These are phyloP conservation scores for Syrrhaptes paradoxus DNA, from an alignment of 2,113 vertebrate genomes.

Conservation along the genomic window DNA sequence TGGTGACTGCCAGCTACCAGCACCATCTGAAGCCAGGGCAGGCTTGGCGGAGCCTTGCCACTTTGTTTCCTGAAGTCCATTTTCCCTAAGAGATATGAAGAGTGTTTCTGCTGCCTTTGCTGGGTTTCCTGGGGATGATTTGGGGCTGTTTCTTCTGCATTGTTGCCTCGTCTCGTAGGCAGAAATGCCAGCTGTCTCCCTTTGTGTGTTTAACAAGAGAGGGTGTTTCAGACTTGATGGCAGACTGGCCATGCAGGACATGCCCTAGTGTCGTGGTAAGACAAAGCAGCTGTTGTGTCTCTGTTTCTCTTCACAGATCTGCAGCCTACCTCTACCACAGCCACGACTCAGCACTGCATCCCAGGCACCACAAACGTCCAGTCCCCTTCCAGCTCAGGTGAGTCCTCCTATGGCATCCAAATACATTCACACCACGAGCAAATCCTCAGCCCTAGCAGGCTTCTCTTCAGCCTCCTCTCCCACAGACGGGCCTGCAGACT, in stretches of 20 bases:
- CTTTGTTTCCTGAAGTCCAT: background rate
- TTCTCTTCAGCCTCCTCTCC: background rate
- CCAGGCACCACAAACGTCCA: constrained; percentile 63
- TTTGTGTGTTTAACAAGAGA: background rate
- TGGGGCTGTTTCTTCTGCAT: background rate
- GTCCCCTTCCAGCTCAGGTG: constrained; percentile 70
- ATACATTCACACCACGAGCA: rapidly evolving
- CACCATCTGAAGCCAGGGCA: background rate
- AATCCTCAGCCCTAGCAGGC: no score
- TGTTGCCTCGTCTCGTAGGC: background rate
- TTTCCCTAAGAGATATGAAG: background rate
- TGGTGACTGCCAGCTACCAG: background rate
- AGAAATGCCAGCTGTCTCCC: background rate
- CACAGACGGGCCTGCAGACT: background rate
- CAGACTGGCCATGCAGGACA: background rate
- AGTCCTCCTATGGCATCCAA: background rate
- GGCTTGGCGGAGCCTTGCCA: background rate
- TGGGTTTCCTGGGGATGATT: background rate
- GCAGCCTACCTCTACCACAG: constrained; percentile 63
- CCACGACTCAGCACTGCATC: constrained; percentile 59
- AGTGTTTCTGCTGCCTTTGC: background rate
- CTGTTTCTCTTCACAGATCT: constrained; percentile 19
- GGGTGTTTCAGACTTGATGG: background rate
- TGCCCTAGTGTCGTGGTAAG: background rate
- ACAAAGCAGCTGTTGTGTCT: background rate